Percentiles rank a stretch among this genome's conserved stretches.
These are phyloP conservation scores for Megaceryle maxima DNA, from an alignment of 2,113 vertebrate genomes.

Conservation along the genomic window DNA sequence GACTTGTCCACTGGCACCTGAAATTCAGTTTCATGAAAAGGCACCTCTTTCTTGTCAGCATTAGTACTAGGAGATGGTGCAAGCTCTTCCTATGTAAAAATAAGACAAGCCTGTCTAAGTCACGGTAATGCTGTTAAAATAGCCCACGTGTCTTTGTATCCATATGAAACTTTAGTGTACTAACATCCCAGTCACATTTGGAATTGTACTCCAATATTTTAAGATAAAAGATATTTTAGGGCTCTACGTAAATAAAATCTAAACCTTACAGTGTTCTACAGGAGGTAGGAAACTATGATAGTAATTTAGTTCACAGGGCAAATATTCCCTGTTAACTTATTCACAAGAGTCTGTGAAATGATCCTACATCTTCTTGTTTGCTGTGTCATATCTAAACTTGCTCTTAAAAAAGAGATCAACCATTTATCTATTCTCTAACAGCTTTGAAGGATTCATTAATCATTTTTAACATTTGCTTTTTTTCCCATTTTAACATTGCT, in stretches of 20 bases:
- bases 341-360: neutral
- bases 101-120: neutral
- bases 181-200: neutral
- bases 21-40: conserved; percentile 4
- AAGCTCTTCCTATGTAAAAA: conserved; percentile 19
- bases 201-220: neutral
- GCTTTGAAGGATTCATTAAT: neutral
- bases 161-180: neutral
- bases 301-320: neutral
- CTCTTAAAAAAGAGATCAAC: neutral
- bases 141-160: rapidly evolving
- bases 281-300: neutral
- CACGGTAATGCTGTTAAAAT: neutral
- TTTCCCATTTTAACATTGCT: neutral
- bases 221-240: neutral
- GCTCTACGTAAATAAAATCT: neutral
- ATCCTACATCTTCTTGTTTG: neutral
- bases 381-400: neutral
- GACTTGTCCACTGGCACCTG: neutral
- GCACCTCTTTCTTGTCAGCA: neutral
- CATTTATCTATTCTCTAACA: neutral
- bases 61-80: neutral
- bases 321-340: neutral
- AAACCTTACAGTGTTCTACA: neutral
- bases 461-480: neutral